Evolutionary conservation across 2,888 invertebrate genomes (phyloP), one percentile per base, ranked within the genome.

Genomic region (Cosmorhoe ocellata): DNA sequence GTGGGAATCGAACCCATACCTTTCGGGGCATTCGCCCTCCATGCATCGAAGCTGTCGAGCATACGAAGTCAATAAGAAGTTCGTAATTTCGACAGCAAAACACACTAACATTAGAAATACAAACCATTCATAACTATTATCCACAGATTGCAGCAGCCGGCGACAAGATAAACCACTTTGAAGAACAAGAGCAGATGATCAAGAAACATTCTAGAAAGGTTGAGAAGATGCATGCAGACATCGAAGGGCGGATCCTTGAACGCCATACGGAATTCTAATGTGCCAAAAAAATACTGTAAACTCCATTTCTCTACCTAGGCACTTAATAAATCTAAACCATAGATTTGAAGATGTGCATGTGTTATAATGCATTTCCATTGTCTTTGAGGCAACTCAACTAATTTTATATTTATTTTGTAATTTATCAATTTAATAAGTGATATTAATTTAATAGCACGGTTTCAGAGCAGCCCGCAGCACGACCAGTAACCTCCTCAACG

Each of bases 201-300:
- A 96, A 96, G 78, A 96, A 97, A 67, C 96, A 96, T 78, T 91
- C 94, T 2, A 91, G 95, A 58, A 96, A 96, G 77, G 95, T 97
- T 0, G 95, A 97, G 70, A 97, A 97, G 85, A 81, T 97, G 56
- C 97, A 97, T 81, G 87, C 92, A 8, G 94, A 95, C 64, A 80
- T 98, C 10, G 96, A 97, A 79, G 89, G 91, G 42, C 94, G 92
- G 71, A 97, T 98, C 61, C 91, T 95, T 73, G 91, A 91, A 63
- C 93, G 93, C 61, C 97, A 97, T 77, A 81, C 91, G 0, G 97
- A 97, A 82, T 84, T 97, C 50, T 97, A 92, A 92, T 38, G 47
- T 39, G 48, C 55, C 57, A 58, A 61, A 58, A 41, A n/a, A n/a
- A n/a, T n/a, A n/a, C n/a, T n/a, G n/a, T n/a, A n/a, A n/a, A n/a